A percentile compares a stretch with the other conserved stretches of the same genome.
phyloP scores from a whole-genome alignment of 2,888 invertebrate species.

The Adela reaumurella region DNA sequence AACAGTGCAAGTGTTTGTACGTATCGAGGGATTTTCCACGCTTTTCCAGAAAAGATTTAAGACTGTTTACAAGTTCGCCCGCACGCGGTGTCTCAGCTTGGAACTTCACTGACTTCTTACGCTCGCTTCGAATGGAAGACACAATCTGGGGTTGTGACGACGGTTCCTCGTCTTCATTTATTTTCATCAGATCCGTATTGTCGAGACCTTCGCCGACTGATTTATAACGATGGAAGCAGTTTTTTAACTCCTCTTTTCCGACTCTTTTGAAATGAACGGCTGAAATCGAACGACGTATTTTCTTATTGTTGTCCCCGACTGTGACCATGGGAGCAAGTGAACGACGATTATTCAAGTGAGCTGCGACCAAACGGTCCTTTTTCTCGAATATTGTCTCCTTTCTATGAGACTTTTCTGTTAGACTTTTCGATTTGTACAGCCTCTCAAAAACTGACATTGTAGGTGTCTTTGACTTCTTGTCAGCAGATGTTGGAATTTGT shows the following conservation, averaged over 20 bases:
- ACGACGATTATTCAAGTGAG: not conserved
- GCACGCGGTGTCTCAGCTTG: conserved; percentile 39
- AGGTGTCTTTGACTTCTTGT: not conserved
- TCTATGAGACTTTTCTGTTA: conserved; percentile 12
- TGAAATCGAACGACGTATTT: conserved; percentile 38
- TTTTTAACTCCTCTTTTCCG: conserved; percentile 26
- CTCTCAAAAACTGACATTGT: conserved; percentile 34
- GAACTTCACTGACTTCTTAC: conserved; percentile 35
- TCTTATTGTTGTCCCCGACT: not conserved
- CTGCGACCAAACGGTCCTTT: not conserved
- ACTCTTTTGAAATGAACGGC: conserved; percentile 45
- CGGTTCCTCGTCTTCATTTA: conserved; percentile 30
- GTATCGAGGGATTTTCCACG: conserved; percentile 43
- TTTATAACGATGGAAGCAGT: conserved; percentile 40
- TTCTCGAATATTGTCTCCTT: not conserved
- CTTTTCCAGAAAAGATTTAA: conserved; percentile 51
- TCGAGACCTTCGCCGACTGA: conserved; percentile 39
- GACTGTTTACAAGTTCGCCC: conserved; percentile 32
- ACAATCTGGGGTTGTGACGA: conserved; percentile 24
- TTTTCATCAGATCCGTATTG: conserved; percentile 22
- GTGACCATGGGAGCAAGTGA: not conserved
- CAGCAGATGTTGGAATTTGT: not conserved
- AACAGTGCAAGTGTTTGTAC: conserved; percentile 54
- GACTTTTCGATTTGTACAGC: conserved; percentile 32
- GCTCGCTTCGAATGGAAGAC: conserved; percentile 39